phyloP scores from a whole-genome alignment of 2,888 invertebrate genomes.

The Bombyx huttoni region DNA sequence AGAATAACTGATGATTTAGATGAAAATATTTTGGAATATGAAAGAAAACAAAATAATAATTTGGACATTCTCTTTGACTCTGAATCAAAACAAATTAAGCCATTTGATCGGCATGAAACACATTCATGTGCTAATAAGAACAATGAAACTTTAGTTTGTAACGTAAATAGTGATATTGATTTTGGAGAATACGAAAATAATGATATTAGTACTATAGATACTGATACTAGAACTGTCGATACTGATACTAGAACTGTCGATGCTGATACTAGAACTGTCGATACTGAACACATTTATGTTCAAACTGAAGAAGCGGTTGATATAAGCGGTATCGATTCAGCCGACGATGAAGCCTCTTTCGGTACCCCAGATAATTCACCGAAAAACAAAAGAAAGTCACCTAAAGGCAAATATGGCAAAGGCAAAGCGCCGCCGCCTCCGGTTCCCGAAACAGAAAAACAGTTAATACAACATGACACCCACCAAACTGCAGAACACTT shows the following conservation, averaged over 20 bases:
- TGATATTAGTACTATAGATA: conserved; percentile 4
- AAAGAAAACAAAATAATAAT: conserved; percentile 5
- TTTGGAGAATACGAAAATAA: conserved; percentile 7
- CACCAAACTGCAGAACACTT: too few species aligned
- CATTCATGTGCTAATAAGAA: conserved; percentile 4
- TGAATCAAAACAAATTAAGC: conserved; percentile 2
- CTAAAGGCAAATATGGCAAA: conserved; percentile 63
- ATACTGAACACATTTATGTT: conserved; percentile 5
- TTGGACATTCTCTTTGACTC: conserved; percentile 6
- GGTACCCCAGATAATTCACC: conserved; percentile 63
- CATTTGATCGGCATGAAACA: conserved; percentile 4
- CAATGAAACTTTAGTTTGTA: conserved; percentile 1
- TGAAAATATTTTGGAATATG: conserved; percentile 1
- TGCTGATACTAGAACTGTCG: conserved; percentile 14
- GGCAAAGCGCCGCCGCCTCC: conserved; percentile 59
- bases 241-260: conserved; percentile 10
- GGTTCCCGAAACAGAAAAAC: conserved; percentile 8
- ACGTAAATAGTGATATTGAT: conserved; percentile 11
- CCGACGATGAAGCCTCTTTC: conserved; percentile 59
- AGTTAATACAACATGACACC: conserved; percentile 4
- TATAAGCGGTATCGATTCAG: conserved; percentile 21
- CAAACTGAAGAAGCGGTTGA: neutral
- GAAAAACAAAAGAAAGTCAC: conserved; percentile 39
- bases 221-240: neutral
- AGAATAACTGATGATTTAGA: conserved; percentile 7